These are phyloP conservation scores for Channa striata DNA, from an alignment of 2,797 vertebrate genomes.

Conservation along the genomic window DNA sequence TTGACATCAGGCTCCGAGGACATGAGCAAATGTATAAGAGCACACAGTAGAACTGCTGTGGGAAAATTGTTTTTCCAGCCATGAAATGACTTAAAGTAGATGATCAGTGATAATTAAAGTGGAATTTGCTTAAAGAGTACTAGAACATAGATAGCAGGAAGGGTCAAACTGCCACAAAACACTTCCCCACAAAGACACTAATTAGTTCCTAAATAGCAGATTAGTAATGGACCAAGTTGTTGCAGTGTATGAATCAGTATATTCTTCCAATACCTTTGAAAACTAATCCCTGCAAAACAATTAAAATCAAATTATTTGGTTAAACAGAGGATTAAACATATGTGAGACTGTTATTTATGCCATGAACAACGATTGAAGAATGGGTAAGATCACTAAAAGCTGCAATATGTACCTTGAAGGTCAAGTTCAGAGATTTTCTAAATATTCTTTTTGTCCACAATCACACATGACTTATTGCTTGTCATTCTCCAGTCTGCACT, in stretches of 20 bases:
- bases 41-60: background rate
- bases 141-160: too few relatives aligned
- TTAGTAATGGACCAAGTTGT: background rate
- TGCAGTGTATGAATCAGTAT: background rate
- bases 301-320: too few relatives aligned
- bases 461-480: too few relatives aligned
- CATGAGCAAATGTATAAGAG: conserved; percentile 19
- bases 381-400: too few relatives aligned
- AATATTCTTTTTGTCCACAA: too few relatives aligned
- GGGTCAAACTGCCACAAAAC: background rate
- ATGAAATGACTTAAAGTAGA: background rate
- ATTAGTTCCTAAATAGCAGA: too few relatives aligned
- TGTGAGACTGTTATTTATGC: too few relatives aligned
- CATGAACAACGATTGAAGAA: background rate
- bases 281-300: background rate
- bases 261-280: background rate
- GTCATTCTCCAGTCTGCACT: too few relatives aligned
- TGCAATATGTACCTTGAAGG: too few relatives aligned
- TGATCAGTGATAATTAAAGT: background rate
- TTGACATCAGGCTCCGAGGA: conserved; percentile 26
- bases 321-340: too few relatives aligned
- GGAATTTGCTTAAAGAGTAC: too few relatives aligned
- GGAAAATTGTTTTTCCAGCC: background rate
- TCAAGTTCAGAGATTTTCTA: too few relatives aligned
- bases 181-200: background rate